phyloP scores from a whole-genome alignment of 2,113 vertebrate species.

The Notothenia coriiceps region DNA sequence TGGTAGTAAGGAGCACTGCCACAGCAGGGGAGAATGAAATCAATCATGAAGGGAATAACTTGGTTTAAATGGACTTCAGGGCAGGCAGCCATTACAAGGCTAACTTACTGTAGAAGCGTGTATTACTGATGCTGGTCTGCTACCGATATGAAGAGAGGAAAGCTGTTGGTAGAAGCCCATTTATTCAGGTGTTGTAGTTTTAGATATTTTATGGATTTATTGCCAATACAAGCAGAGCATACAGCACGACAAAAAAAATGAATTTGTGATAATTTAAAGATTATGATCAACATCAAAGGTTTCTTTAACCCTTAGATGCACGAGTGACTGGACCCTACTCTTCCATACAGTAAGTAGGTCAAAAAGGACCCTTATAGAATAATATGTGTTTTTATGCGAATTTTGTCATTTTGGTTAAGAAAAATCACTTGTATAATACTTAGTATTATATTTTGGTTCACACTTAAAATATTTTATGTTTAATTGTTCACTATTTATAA shows the following conservation, averaged over 20 bases:
- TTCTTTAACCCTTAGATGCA: neutral
- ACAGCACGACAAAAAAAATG: too few relatives aligned
- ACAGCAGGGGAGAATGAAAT: slow-evolving; percentile 29
- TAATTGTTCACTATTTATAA: too few relatives aligned
- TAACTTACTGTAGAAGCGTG: neutral
- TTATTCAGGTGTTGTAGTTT: neutral
- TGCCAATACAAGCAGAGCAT: neutral
- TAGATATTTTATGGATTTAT: slow-evolving; percentile 6
- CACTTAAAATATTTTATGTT: too few relatives aligned
- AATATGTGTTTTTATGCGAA: too few relatives aligned
- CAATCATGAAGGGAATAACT: slow-evolving; percentile 37
- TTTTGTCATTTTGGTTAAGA: too few relatives aligned
- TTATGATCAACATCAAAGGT: neutral
- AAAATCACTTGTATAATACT: too few relatives aligned
- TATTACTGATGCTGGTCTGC: slow-evolving; percentile 8
- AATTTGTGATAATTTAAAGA: neutral
- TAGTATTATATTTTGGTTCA: too few relatives aligned
- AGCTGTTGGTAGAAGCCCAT: neutral
- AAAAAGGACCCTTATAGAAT: too few relatives aligned
- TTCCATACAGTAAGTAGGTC: too few relatives aligned
- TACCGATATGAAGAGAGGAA: neutral
- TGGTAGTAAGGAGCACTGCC: neutral
- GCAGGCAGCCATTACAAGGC: slow-evolving; percentile 18
- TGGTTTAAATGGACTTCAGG: slow-evolving; percentile 27
- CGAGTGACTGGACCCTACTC: too few relatives aligned